Conservation (phyloP, 2,888 invertebrate genomes). For the Limulus polyphemus region DNA sequence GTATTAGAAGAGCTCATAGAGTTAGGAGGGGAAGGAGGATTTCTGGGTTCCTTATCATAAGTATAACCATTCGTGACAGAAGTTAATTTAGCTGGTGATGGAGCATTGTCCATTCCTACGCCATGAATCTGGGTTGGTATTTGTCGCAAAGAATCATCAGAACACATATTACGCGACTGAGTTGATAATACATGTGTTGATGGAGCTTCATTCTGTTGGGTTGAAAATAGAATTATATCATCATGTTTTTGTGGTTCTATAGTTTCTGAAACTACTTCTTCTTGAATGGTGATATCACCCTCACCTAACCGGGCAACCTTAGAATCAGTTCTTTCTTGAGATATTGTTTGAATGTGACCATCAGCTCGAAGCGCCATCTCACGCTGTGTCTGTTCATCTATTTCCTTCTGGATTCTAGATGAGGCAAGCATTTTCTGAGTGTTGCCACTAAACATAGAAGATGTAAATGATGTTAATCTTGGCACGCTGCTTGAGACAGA, state of each 20-base stretch:
- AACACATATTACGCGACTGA: not conserved
- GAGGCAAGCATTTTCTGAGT: slow-evolving; percentile 29
- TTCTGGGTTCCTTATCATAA: slow-evolving; percentile 5
- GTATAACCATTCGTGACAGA: not conserved
- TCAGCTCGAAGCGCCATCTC: slow-evolving; percentile 64
- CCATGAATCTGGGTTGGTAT: slow-evolving; percentile 1
- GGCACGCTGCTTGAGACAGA: slow-evolving; percentile 1
- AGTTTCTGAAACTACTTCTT: not conserved
- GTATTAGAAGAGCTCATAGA: slow-evolving; percentile 8
- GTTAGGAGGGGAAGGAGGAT: slow-evolving; percentile 14
- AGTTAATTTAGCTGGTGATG: not conserved
- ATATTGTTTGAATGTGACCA: slow-evolving; percentile 44
- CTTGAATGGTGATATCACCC: too few relatives aligned
- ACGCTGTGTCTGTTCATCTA: slow-evolving; percentile 66
- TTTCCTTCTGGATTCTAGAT: slow-evolving; percentile 70
- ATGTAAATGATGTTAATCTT: slow-evolving; percentile 1
- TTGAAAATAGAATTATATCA: not conserved
- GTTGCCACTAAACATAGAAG: not conserved
- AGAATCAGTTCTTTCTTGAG: slow-evolving; percentile 42
- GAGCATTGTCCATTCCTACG: too few relatives aligned
- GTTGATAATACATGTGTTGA: slow-evolving; percentile 4
- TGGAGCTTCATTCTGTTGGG: not conserved
- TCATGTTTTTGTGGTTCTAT: too few relatives aligned
- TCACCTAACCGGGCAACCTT: not conserved
- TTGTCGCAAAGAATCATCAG: slow-evolving; percentile 1